Conservation (phyloP, 2,113 vertebrate species). For the Silurus asotus region DNA sequence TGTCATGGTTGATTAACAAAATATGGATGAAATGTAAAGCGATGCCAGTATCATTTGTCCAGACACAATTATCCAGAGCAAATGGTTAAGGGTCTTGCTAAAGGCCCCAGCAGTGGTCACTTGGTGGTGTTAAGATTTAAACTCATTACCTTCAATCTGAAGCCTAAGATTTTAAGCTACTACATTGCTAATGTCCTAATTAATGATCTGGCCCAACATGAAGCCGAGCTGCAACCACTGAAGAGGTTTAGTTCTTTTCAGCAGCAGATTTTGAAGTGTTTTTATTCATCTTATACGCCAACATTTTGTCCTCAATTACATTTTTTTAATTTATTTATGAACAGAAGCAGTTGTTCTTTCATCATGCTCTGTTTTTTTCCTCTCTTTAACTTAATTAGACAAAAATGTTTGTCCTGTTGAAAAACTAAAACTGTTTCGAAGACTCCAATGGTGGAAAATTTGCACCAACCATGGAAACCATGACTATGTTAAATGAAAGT, state of each 20-base stretch:
- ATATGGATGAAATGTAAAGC: neutral
- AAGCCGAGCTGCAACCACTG: neutral
- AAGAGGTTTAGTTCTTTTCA: neutral
- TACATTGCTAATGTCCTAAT: no score
- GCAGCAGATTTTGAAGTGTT: neutral
- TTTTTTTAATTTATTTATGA: neutral
- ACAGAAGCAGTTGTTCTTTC: neutral
- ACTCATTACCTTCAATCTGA: no score
- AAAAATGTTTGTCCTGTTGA: neutral
- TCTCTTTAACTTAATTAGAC: neutral
- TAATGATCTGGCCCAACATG: neutral
- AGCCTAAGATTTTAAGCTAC: no score
- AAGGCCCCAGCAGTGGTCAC: no score
- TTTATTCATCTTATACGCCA: neutral
- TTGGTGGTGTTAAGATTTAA: no score
- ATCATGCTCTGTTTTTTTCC: neutral
- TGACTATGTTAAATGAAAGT: neutral
- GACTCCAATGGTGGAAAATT: neutral
- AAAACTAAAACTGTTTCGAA: neutral
- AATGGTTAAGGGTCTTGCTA: no score
- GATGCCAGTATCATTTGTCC: neutral
- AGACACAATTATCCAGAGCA: no score
- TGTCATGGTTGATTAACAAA: neutral
- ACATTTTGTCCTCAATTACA: neutral
- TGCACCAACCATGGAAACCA: neutral